Base-by-base conservation (phyloP, 30 jellyfish, hydroid and myxozoan genomes). In the Phacellophora camtschatica region DNA sequence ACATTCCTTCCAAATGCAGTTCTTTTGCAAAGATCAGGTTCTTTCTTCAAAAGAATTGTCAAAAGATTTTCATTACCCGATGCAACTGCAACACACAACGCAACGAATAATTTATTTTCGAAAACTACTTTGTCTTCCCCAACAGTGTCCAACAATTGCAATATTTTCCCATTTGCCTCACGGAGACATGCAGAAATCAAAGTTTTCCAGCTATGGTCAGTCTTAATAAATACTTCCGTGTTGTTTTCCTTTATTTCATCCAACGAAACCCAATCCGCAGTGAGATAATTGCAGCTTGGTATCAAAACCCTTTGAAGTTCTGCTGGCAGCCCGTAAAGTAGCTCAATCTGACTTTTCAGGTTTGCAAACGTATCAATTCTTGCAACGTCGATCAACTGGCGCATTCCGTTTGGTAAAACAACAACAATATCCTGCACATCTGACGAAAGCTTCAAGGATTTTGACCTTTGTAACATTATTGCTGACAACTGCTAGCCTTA, bases 401-500 rank as follows among this genome's bases (percentile, higher is more conserved):
- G 77, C 46, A 58, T 37, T 61, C 90, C 90, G 35, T 78, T 68
- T 30, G 90, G 90, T 18, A 78, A 37, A 20, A 78, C 90, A 66
- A 66, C 35, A 0, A 63, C 82, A 19, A 63, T 56, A 20, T 56
- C 41, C 9, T 56, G 20, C 13, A 20, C 27, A 5, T 56, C 36
- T 57, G 71, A 13, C 42, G 46, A 22, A 32, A 22, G 71, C 28
- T 57, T 23, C 25, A 29, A 36, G 25, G 71, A 57, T 13, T 57
- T 11, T 57, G 36, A 57, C 36, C 71, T 29, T 22, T 57, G 42
- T 57, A 22, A 22, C 71, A 57, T 57, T 32, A 15, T 57, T 57
- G 71, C 71, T 46, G 61, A 16, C 20, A 6, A 46, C 27, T 46
- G 61, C 20, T 28, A 46, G 16, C 1, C 20, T 11, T 46, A 11